Percentiles rank a stretch among this genome's conserved stretches.
Evolutionary conservation across 2,888 invertebrate species (phyloP).

Genomic region (Scaptomyza parva): DNA sequence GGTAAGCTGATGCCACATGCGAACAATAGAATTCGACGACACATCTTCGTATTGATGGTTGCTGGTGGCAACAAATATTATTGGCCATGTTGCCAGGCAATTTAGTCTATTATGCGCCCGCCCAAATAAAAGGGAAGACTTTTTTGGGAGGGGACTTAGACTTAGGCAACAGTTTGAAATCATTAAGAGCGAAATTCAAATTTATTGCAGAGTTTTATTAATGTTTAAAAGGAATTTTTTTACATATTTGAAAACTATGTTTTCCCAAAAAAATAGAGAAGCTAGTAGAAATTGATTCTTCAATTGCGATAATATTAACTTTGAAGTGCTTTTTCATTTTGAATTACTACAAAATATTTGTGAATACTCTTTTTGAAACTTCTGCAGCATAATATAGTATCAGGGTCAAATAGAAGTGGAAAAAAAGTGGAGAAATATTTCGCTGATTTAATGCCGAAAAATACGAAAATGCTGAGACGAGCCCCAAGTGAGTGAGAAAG

Average conservation of each 20-base stretch:
- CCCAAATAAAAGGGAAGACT: conserved; percentile 2
- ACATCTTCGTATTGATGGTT: conserved; percentile 16
- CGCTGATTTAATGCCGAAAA: conserved; percentile 1
- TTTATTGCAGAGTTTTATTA: conserved; percentile 7
- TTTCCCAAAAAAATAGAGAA: too few relatives aligned
- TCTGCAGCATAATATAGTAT: conserved; percentile 6
- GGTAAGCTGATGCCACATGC: conserved; percentile 33
- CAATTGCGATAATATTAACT: conserved; percentile 11
- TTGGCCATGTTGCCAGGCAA: not conserved
- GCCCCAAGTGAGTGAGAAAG: not conserved
- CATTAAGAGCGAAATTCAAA: not conserved
- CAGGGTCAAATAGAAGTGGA: not conserved
- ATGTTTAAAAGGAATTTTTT: not conserved
- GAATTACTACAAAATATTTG: conserved; percentile 17
- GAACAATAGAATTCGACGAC: not conserved
- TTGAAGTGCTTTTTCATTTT: conserved; percentile 2
- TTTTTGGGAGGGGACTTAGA: too few relatives aligned
- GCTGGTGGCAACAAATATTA: conserved; percentile 18
- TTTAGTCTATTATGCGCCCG: not conserved
- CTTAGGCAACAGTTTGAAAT: not conserved
- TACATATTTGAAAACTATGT: not conserved
- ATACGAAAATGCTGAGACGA: not conserved
- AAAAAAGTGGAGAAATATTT: not conserved
- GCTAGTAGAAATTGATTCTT: too few relatives aligned
- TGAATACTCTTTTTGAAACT: conserved; percentile 16